Conservation (phyloP, 2,797 vertebrate species). For the Leptodactylus fallax region DNA sequence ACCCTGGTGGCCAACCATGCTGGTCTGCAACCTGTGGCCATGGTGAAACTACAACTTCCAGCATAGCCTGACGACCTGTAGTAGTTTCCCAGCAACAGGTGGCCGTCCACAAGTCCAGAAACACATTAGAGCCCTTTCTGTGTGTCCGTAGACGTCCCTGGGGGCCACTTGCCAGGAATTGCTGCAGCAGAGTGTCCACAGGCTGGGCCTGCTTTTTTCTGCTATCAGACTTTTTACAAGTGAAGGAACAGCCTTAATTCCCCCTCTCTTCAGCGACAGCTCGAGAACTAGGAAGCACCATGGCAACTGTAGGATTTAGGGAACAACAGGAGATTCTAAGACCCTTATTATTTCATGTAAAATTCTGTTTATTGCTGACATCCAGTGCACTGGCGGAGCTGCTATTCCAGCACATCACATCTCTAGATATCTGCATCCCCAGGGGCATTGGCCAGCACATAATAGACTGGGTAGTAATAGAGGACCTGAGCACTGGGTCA, state of each 20-base stretch:
- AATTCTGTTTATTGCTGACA: conserved; percentile 45
- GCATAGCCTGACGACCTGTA: background rate
- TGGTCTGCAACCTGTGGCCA: too few relatives aligned
- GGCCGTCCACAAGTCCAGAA: too few relatives aligned
- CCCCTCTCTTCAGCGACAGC: conserved; percentile 31
- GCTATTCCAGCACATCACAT: background rate
- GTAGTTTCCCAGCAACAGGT: too few relatives aligned
- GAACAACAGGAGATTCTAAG: conserved; percentile 55
- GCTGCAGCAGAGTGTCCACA: background rate
- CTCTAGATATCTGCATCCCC: background rate
- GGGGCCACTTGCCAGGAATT: background rate
- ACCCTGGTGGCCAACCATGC: too few relatives aligned
- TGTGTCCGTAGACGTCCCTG: background rate
- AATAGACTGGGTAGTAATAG: background rate
- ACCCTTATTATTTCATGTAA: conserved; percentile 55
- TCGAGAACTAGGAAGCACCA: conserved; percentile 50
- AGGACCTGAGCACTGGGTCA: background rate
- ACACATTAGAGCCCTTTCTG: too few relatives aligned
- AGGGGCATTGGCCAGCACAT: background rate
- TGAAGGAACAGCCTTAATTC: conserved; percentile 3
- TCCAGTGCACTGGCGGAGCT: conserved; percentile 20
- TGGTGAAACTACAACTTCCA: background rate
- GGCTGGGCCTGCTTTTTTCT: background rate
- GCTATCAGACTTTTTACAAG: conserved; percentile 1
- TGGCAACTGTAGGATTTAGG: conserved; percentile 60